Conservation (phyloP, 1,140 invertebrate genomes). For the Ooceraea biroi region DNA sequence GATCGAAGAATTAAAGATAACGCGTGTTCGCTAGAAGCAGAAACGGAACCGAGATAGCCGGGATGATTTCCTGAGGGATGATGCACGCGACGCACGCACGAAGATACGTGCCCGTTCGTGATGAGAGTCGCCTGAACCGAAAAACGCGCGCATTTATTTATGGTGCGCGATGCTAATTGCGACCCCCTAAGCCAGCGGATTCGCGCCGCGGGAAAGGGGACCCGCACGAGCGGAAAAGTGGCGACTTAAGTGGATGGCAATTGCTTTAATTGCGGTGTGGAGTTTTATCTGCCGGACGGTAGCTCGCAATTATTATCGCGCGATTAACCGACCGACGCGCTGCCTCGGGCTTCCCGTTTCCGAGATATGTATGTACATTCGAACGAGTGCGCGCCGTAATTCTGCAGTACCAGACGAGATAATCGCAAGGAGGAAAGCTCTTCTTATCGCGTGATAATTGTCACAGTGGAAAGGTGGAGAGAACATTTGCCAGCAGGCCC, state of each 20-base stretch:
- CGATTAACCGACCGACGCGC: conserved; percentile 42
- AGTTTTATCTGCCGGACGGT: conserved; percentile 12
- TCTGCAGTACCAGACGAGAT: conserved; percentile 13
- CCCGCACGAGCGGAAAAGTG: conserved; percentile 33
- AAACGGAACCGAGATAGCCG: neutral
- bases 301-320: conserved; percentile 17
- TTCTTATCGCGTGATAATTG: conserved; percentile 20
- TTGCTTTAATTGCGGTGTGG: conserved; percentile 25
- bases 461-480: neutral
- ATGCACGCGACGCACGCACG: neutral
- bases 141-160: neutral
- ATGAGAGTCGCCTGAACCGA: neutral
- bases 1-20: neutral
- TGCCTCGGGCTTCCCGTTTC: neutral
- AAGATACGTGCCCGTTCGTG: neutral
- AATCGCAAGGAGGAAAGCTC: conserved; percentile 2
- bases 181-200: neutral
- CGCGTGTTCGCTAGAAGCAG: neutral
- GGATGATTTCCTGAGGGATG: neutral
- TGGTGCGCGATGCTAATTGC: neutral
- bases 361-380: conserved; percentile 21
- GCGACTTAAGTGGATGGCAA: conserved; percentile 29
- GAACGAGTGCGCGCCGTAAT: conserved; percentile 1
- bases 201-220: neutral
- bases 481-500: conserved; percentile 12